Evolutionary conservation across 2,888 invertebrate genomes (phyloP), one percentile per base, ranked within the genome.

Genomic region (Tachina grossa): DNA sequence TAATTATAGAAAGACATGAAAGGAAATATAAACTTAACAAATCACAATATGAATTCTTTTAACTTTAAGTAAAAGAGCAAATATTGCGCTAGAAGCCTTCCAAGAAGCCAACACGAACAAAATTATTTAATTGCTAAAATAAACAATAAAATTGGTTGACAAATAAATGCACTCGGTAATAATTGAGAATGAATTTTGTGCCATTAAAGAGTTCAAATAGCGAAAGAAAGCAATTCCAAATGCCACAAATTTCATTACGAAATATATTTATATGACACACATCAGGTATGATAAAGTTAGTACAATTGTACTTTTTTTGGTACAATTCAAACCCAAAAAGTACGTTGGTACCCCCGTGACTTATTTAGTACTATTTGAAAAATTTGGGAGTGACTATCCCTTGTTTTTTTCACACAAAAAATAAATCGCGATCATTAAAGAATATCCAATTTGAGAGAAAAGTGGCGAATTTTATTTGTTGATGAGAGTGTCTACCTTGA

Each of bases 41-140:
- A 83, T 83, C 72, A 77, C 57, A 83, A 83, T 57, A 72, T 53
- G 59, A 72, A 83, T 53, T 39, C 72, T 61, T 78, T 83, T 53
- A 72, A 71, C 10, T 66, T 16, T n/a, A 72, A 63, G n/a, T 1
- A 61, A 76, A 39, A 45, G 43, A 6, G 31, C 66, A 66, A 49
- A 51, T 2, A n/a, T 66, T 39, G 10, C 22, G 11, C 13, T 9
- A 10, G 1, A 16, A 9, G 10, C 19, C 13, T 13, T 47, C 22
- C 43, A 55, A 65, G 19, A 43, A 57, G 13, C 16, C 65, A 31
- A 66, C 43, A 19, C 14, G n/a, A 63, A 14, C 13, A 45, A 57
- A 16, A 14, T 39, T 41, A 9, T 72, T 72, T 72, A 55, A 63
- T 76, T 63, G 41, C 65, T 43, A 72, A 83, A 71, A 19, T 71